Base-by-base conservation (phyloP, 2,888 invertebrate genomes). In the Iphiclides podalirius region DNA sequence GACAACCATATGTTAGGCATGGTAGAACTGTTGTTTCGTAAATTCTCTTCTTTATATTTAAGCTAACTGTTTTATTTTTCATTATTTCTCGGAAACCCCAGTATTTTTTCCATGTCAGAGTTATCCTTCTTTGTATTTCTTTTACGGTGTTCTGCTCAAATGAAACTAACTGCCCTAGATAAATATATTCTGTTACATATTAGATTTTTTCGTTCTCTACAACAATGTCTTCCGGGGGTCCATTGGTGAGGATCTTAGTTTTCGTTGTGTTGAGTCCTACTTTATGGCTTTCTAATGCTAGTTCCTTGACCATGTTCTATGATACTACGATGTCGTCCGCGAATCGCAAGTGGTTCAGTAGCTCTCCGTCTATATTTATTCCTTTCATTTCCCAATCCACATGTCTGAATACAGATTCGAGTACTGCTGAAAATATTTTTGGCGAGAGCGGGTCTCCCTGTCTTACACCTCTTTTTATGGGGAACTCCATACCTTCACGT, bases 241-340 rank as follows among this genome's bases (percentile, higher is more conserved):
- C 37, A 15, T 45, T 14, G 13, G 45, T 37, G 36, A 45, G n/a
- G 13, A 28, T 37, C 45, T 45, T 37, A 20, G 45, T 37, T 37
- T 45, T 37, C n/a, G 8, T 26, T 1, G 23, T 26, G 15, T 45
- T 45, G 13, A 36, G 17, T 37, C 26, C 45, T n/a, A 45, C 36
- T 15, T 37, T 45, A 11, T 37, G 45, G 13, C 16, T 45, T 37
- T 45, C 45, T 14, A 28, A 11, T 26, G 26, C 45, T 37, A 45
- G 37, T 45, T 45, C 36, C 6, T 7, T 37, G 20, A 45, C n/a
- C 28, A 45, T 37, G 12, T 13, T 28, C 15, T 37, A 3, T 2
- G n/a, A 28, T 28, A 28, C 28, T 7, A 28, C 28, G 9, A 28
- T 28, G 9, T 28, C 9, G 9, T 28, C 9, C 1, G 28, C n/a